phyloP scores from a whole-genome alignment of 2,888 invertebrate species.

The Drosophila monieri region DNA sequence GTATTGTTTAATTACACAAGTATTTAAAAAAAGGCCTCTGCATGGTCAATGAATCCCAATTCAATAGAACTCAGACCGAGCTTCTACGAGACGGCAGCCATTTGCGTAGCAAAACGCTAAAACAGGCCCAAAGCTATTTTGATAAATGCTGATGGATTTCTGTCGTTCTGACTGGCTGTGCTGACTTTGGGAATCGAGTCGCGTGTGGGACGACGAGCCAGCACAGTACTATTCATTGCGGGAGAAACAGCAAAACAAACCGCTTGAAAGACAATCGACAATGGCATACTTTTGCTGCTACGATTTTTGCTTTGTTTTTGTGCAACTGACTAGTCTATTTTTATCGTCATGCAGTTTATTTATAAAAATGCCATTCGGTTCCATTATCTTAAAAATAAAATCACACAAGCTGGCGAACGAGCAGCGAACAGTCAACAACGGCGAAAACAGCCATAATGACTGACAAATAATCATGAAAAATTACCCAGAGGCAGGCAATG shows the following conservation, averaged over 20 bases:
- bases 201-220: conserved; percentile 61
- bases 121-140: conserved; percentile 12
- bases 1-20: too few species aligned
- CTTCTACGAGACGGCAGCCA: not conserved
- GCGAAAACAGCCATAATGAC: conserved; percentile 55
- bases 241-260: conserved; percentile 40
- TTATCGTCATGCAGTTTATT: conserved; percentile 75
- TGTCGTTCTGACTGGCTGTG: conserved; percentile 45
- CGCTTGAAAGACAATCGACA: conserved; percentile 41
- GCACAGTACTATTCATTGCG: conserved; percentile 53
- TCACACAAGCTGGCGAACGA: conserved; percentile 16
- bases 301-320: conserved; percentile 28
- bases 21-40: not conserved
- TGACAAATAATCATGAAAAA: conserved; percentile 68
- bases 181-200: conserved; percentile 53
- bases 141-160: conserved; percentile 37
- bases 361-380: conserved; percentile 71
- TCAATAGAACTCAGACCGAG: not conserved
- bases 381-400: conserved; percentile 63
- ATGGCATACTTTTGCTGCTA: conserved; percentile 53
- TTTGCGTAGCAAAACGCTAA: conserved; percentile 29
- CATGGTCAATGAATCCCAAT: conserved; percentile 13
- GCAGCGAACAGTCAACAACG: conserved; percentile 25
- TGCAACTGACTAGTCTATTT: conserved; percentile 65
- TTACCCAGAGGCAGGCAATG: conserved; percentile 55